Evolutionary conservation across 2,797 vertebrate genomes (phyloP).

Genomic region (Mormyrops attenuatus): DNA sequence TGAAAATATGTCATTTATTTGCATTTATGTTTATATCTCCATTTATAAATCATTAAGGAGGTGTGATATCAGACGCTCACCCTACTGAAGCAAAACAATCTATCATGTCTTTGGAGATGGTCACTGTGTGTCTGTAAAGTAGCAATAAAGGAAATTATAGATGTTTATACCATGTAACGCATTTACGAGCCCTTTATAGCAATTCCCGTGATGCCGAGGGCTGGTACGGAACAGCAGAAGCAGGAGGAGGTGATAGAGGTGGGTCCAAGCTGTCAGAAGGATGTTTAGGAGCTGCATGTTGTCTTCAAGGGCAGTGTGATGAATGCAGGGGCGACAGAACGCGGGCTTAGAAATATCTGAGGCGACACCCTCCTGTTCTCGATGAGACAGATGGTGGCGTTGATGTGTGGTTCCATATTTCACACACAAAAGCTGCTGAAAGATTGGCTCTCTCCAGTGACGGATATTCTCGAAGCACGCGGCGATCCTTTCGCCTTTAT

Average conservation of each 20-base stretch:
- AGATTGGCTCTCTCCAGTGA: background rate
- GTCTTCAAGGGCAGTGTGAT: background rate
- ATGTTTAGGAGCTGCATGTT: background rate
- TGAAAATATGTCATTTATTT: background rate
- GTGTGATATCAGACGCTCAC: background rate
- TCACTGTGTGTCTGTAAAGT: background rate
- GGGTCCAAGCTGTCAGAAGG: background rate
- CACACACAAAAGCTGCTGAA: background rate
- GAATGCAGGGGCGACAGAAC: background rate
- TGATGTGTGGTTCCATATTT: background rate
- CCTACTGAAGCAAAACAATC: background rate
- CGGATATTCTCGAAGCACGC: background rate
- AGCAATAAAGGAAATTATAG: background rate
- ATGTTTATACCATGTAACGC: background rate
- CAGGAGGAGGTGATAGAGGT: background rate
- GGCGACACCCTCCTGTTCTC: background rate
- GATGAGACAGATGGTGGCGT: background rate
- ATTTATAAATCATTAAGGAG: background rate
- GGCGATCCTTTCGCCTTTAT: background rate
- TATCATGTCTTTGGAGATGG: background rate
- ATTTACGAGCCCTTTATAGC: background rate
- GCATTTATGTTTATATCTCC: background rate
- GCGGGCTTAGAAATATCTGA: background rate
- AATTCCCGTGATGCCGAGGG: background rate
- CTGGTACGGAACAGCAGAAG: background rate